A percentile compares a stretch with the other conserved stretches of the same genome.
These are phyloP conservation scores for Cavia porcellus DNA, from an alignment of 2,113 vertebrate genomes.

Conservation along the genomic window DNA sequence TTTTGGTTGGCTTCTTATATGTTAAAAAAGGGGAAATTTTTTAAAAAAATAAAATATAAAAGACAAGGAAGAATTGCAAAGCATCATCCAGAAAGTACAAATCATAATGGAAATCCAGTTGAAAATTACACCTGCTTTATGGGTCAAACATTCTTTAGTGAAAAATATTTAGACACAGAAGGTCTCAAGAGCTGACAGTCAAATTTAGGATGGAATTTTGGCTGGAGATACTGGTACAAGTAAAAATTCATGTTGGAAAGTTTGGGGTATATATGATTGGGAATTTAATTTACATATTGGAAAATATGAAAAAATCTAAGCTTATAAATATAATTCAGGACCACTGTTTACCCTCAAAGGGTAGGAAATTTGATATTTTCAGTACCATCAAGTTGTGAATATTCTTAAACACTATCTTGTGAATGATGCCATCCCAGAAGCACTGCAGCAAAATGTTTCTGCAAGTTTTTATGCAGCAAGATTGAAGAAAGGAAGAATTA, in stretches of 20 bases:
- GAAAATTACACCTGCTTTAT: not conserved
- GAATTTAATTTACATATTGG: not conserved
- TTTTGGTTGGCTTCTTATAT: not conserved
- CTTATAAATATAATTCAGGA: not conserved
- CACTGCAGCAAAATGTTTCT: not conserved
- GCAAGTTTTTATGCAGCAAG: not conserved
- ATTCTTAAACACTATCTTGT: not conserved
- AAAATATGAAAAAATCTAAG: not conserved
- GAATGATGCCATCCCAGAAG: not conserved
- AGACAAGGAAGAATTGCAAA: not conserved
- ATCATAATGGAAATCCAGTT: not conserved
- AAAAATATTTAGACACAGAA: not conserved
- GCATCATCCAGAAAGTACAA: not conserved
- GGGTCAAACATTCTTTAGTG: not conserved
- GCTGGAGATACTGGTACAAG: not conserved
- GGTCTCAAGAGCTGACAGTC: not conserved
- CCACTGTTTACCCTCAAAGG: not conserved
- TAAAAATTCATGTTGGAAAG: not conserved
- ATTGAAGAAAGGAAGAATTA: not conserved
- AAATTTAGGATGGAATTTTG: not conserved
- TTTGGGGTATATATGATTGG: not conserved
- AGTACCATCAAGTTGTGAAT: not conserved
- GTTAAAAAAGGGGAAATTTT: not conserved
- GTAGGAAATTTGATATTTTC: not conserved
- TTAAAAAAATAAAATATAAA: not conserved